A percentile compares a stretch with the other conserved stretches of the same genome.
Evolutionary conservation across 2,888 invertebrate species (phyloP).

Genomic region (Volucella inanis): DNA sequence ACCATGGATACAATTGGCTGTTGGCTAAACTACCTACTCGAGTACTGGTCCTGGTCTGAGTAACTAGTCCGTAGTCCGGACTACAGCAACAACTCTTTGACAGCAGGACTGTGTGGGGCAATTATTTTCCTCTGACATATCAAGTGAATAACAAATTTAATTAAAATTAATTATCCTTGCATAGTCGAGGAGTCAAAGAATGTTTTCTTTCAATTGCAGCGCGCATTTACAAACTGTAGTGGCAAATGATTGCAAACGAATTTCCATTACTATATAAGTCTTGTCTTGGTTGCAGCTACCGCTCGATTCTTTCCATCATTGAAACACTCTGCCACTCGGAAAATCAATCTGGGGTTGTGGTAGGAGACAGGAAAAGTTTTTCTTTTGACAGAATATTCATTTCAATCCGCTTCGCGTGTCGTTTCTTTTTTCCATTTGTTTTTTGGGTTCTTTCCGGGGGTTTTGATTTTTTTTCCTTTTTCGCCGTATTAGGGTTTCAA

Average conservation of each 20-base stretch:
- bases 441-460: background rate
- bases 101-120: conserved; percentile 18
- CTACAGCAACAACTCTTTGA: background rate
- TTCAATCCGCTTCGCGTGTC: conserved; percentile 11
- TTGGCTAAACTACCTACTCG: too few relatives aligned
- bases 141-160: conserved; percentile 71
- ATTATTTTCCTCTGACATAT: conserved; percentile 50
- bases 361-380: conserved; percentile 12
- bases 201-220: conserved; percentile 71
- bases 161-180: conserved; percentile 69
- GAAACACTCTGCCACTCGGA: background rate
- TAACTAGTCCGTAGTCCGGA: background rate
- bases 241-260: conserved; percentile 13
- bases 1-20: background rate
- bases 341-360: background rate
- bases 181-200: conserved; percentile 65
- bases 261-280: conserved; percentile 36
- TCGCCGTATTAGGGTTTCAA: conserved; percentile 22
- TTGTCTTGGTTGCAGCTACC: conserved; percentile 1
- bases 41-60: too few relatives aligned
- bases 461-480: background rate
- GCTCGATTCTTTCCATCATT: too few relatives aligned
- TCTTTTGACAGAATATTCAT: conserved; percentile 1
- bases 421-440: conserved; percentile 44
- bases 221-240: conserved; percentile 12